A percentile compares a stretch with the other conserved stretches of the same genome.
phyloP scores from a whole-genome alignment of 2,797 vertebrate species.

The Argentina silus region DNA sequence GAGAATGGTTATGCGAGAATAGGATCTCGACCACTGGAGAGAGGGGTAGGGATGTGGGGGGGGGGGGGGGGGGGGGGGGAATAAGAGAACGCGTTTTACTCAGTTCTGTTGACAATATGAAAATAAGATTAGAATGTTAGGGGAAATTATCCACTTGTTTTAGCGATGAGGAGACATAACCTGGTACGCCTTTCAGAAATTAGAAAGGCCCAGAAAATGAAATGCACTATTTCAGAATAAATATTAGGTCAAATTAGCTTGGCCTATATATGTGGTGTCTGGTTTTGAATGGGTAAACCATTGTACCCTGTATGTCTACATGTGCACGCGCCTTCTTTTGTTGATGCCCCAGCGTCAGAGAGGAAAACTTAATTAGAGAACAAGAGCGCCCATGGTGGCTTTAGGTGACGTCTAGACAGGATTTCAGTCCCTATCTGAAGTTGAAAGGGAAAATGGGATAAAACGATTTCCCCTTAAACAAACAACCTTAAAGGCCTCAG shows the following conservation, averaged over 20 bases:
- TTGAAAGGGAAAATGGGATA: not conserved
- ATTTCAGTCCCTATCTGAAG: conserved; percentile 66
- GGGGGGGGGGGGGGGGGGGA: not conserved
- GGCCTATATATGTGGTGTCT: too few relatives aligned
- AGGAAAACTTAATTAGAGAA: conserved; percentile 40
- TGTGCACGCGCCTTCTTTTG: not conserved
- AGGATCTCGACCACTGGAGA: not conserved
- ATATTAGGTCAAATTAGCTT: too few relatives aligned
- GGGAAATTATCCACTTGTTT: too few relatives aligned
- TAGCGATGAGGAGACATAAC: too few relatives aligned
- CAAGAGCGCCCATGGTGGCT: conserved; percentile 18
- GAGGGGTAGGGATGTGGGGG: not conserved
- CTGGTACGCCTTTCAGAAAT: too few relatives aligned
- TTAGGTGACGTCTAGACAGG: conserved; percentile 70
- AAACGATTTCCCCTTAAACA: too few relatives aligned
- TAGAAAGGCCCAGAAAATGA: too few relatives aligned
- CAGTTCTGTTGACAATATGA: not conserved
- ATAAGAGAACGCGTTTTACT: not conserved
- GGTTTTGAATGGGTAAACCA: too few relatives aligned
- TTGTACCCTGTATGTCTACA: too few relatives aligned
- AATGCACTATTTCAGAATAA: too few relatives aligned
- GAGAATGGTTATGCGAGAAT: conserved; percentile 20
- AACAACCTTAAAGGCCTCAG: too few relatives aligned
- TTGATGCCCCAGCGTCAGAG: conserved; percentile 11
- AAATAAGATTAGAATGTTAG: too few relatives aligned